phyloP scores from a whole-genome alignment of 1,140 invertebrate species.

The Hypsibius dujardini region DNA sequence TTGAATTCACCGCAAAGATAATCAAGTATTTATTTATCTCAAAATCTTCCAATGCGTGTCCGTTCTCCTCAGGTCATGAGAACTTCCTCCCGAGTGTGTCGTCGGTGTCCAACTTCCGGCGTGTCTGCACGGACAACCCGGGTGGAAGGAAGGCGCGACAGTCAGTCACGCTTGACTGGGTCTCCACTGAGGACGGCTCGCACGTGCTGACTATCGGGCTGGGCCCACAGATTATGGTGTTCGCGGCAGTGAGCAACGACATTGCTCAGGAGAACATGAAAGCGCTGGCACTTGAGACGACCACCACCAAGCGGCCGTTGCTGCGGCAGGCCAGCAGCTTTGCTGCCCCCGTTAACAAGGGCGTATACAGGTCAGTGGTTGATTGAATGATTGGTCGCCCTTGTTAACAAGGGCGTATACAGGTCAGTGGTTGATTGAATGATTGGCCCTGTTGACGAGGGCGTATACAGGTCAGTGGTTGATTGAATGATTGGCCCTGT shows the following conservation, averaged over 20 bases:
- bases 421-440: no score
- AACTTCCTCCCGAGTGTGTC: constrained; percentile 40
- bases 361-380: neutral
- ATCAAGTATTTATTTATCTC: no score
- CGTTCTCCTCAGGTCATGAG: no score
- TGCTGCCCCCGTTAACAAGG: neutral
- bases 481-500: no score
- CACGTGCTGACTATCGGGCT: constrained; percentile 92
- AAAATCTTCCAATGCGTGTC: no score
- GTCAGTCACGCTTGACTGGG: constrained; percentile 85
- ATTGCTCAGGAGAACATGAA: constrained; percentile 75
- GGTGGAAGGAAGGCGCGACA: constrained; percentile 54
- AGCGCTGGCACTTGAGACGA: constrained; percentile 61
- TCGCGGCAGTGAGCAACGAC: constrained; percentile 35
- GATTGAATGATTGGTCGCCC: neutral
- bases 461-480: no score
- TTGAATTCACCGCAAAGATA: no score
- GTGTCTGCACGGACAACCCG: constrained; percentile 57
- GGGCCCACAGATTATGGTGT: constrained; percentile 53
- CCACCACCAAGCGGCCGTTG: constrained; percentile 52
- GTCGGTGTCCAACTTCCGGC: constrained; percentile 70
- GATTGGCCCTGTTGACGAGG: no score
- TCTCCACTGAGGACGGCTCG: constrained; percentile 92
- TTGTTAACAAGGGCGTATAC: neutral
- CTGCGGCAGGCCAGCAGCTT: constrained; percentile 48